Percentiles rank a stretch among this genome's conserved stretches.
These are phyloP conservation scores for Latrodectus hesperus DNA, from an alignment of 2,888 invertebrate genomes.

Conservation along the genomic window DNA sequence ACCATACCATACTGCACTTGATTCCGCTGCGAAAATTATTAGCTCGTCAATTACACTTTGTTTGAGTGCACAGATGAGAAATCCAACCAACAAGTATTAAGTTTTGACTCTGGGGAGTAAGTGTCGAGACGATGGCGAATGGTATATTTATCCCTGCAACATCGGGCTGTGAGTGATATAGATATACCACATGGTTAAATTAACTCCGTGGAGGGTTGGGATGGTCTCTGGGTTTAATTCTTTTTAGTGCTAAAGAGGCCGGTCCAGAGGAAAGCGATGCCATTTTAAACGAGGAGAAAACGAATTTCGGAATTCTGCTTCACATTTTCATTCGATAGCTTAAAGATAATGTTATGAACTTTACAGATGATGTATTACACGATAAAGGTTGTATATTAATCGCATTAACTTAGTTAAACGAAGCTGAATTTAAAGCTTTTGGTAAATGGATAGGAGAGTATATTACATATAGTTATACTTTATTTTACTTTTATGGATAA, in stretches of 20 bases:
- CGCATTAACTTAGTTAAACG: no score
- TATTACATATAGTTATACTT: no score
- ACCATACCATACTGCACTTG: slow-evolving; percentile 48
- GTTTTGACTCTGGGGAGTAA: slow-evolving; percentile 45
- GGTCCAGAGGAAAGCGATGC: not conserved
- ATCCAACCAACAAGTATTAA: slow-evolving; percentile 66
- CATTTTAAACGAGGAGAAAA: no score
- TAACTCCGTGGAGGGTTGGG: slow-evolving; percentile 29
- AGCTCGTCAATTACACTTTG: slow-evolving; percentile 68
- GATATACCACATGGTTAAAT: slow-evolving; percentile 49
- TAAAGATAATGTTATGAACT: no score
- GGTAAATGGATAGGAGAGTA: no score
- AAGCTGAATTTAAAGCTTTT: no score
- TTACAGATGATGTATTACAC: no score
- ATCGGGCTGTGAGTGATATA: slow-evolving; percentile 38
- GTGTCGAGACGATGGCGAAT: slow-evolving; percentile 3
- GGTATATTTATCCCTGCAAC: slow-evolving; percentile 31
- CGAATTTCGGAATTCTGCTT: no score
- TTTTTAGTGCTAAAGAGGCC: slow-evolving; percentile 61
- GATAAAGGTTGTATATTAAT: no score
- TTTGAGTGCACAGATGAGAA: slow-evolving; percentile 54
- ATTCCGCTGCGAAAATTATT: slow-evolving; percentile 62
- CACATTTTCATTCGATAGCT: no score
- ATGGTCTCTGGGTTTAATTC: slow-evolving; percentile 62
- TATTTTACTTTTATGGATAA: no score